Base-by-base conservation (phyloP, 2,888 invertebrate species). In the Gasteruption jaculator region DNA sequence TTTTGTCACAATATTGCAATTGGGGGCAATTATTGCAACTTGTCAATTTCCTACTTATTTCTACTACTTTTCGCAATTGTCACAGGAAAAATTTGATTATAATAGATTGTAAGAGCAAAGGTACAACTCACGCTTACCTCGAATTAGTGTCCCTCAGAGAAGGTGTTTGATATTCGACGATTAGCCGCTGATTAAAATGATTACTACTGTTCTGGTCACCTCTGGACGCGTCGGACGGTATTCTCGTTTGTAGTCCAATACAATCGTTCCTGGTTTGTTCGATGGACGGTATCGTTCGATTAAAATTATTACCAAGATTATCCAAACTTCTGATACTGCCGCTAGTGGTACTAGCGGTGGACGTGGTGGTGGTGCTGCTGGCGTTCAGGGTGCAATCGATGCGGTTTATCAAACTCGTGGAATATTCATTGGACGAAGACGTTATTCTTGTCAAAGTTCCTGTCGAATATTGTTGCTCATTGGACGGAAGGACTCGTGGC, bases 111-210 rank as follows among this genome's bases (percentile, higher is more conserved):
- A 26, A 37, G 43, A 39, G 37, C 27, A 40, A 61, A 61, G 63
- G 62, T 60, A 68, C 68, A 65, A 50, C 66, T 65, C 60, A 68
- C 57, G 68, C 68, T 68, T 63, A 70, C 70, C 70, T 70, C 61
- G 61, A 61, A 52, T 57, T 61, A 46, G 59, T 62, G 46, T 67
- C 68, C 57, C 65, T 60, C 49, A 64, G 53, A 36, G 63, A 56
- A 52, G 68, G 64, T 43, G 59, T 68, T 56, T 70, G 69, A 57
- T 68, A 69, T 45, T 69, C 70, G 57, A 66, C 65, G 50, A 58
- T 52, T 49, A 62, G 53, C 56, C 67, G 62, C 54, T 49, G 50
- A 38, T n/a, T n/a, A n/a, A n/a, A n/a, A n/a, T n/a, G n/a, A n/a
- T n/a, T n/a, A n/a, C n/a, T n/a, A n/a, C 49, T 49, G 52, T 49